Evolutionary conservation across 37 sponge, comb jelly and placozoan species (phyloP).

Genomic region (Agelas oroides): DNA sequence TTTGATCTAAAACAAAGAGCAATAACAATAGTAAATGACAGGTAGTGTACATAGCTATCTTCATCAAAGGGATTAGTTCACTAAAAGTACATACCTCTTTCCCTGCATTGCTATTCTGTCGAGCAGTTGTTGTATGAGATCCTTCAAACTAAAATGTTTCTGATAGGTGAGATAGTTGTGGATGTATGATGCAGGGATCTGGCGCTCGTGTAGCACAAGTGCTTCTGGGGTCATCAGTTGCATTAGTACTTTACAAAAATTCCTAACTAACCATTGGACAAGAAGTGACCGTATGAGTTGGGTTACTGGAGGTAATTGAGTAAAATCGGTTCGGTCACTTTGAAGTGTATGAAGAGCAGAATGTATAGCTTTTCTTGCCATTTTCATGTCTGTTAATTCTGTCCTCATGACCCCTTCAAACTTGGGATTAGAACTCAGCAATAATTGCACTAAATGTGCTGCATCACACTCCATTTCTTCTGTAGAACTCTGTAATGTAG

Average conservation of each 20-base stretch:
- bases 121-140: slow-evolving; percentile 20
- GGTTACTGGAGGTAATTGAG: no score
- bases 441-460: neutral
- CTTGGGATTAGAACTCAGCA: neutral
- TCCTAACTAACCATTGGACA: slow-evolving; percentile 40
- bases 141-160: slow-evolving; percentile 70
- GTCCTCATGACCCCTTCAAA: slow-evolving; percentile 9
- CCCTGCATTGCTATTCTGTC: no score
- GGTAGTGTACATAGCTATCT: no score
- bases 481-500: neutral
- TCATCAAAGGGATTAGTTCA: no score
- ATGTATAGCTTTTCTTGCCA: no score
- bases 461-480: slow-evolving; percentile 40
- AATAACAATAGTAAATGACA: no score
- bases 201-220: slow-evolving; percentile 19
- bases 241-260: slow-evolving; percentile 42
- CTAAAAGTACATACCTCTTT: no score
- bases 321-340: no score
- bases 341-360: no score
- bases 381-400: no score
- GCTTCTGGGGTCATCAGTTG: slow-evolving; percentile 65
- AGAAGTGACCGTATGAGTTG: slow-evolving; percentile 10
- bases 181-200: slow-evolving; percentile 39
- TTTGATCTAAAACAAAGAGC: no score
- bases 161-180: slow-evolving; percentile 66